Conservation (phyloP, 1,140 invertebrate genomes). For the Hypothenemus hampei region DNA sequence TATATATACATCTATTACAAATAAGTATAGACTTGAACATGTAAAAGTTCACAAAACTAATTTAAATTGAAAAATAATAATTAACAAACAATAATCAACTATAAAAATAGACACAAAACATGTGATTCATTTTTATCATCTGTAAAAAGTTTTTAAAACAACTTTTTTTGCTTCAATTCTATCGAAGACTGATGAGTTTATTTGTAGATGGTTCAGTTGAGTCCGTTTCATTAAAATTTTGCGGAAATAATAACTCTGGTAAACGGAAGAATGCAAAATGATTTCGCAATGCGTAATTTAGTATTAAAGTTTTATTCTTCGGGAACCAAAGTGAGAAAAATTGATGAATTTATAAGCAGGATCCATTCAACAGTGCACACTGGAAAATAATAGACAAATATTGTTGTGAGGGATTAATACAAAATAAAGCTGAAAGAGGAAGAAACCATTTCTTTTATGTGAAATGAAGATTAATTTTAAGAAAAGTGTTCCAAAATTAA, state of each 20-base stretch:
- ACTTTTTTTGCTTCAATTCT: background rate
- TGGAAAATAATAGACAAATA: background rate
- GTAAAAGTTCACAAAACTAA: too few relatives aligned
- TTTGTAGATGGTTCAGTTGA: background rate
- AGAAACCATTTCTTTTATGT: slow-evolving; percentile 5
- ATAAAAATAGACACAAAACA: background rate
- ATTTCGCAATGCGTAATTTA: background rate
- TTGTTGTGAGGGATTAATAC: background rate
- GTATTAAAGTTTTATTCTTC: too few relatives aligned
- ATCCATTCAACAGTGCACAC: background rate
- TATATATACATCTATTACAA: background rate
- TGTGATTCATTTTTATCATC: background rate
- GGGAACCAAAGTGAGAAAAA: background rate
- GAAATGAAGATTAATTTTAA: background rate
- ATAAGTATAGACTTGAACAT: background rate
- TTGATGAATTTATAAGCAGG: background rate
- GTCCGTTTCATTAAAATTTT: background rate
- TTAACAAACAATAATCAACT: too few relatives aligned
- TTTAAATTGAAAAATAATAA: too few relatives aligned
- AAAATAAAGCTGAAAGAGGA: background rate
- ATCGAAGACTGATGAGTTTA: background rate
- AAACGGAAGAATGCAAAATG: background rate
- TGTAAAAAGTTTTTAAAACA: background rate
- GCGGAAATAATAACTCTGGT: background rate
- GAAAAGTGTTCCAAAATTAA: too few relatives aligned